Base-by-base conservation (phyloP, 2,888 invertebrate species). In the Chymomyza procnemis region DNA sequence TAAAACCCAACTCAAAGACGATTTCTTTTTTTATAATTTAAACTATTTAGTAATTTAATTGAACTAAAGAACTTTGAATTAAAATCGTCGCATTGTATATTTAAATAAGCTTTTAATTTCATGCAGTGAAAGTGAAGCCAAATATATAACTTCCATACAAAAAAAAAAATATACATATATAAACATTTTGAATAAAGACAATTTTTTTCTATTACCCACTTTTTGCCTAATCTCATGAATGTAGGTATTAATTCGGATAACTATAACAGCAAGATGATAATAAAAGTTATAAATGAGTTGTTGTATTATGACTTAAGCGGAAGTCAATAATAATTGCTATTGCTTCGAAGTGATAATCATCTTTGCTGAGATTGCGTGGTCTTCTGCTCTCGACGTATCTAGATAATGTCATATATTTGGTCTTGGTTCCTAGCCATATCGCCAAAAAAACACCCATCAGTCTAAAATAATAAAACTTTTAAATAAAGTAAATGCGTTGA, bases 141-240 rank as follows among this genome's bases (percentile, higher is more conserved):
- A 74, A 71, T 73, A 82, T 76, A 76, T 80, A 85, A 73, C 80
- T 81, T 81, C 85, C 85, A 81, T 81, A 82, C 82, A 78, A 85
- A 82, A 48, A 3, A 41, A 85, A 78, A 85, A 82, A 48, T 9
- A 41, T 50, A 50, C 50, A 54, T 82, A 82, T 76, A 82, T 76
- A 73, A 79, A 79, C 74, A 80, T 74, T 82, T 82, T 85, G 67
- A 81, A 85, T 81, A 81, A 85, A 81, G 66, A 75, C 76, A 85
- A 64, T 80, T 85, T 19, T 71, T 77, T 85, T 85, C 85, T 21
- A 54, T 84, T 80, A 75, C 69, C 59, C 63, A 60, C 26, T 26
- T 50, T 19, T 57, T 56, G 73, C 71, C 68, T 73, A 66, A 57
- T 73, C 6, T 50, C 16, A 18, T 50, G 18, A 50, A 50, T 50